phyloP scores from a whole-genome alignment of 2,797 vertebrate species.

The Rhinichthys osculus region DNA sequence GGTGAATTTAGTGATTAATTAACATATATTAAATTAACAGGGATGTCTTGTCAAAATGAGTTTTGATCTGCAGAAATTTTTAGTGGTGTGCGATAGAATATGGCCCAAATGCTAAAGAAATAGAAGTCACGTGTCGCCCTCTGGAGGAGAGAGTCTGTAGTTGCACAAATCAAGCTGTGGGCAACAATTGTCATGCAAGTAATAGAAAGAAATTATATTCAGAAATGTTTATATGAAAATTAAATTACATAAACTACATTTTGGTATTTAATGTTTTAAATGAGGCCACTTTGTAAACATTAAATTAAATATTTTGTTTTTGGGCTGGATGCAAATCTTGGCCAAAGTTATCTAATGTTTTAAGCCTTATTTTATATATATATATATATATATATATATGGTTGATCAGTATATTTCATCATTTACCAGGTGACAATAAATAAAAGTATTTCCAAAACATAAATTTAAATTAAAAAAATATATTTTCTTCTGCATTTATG shows the following conservation, averaged over 20 bases:
- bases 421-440: background rate
- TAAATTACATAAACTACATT: no score
- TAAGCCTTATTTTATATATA: background rate
- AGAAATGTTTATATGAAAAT: background rate
- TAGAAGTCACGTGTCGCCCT: constrained; percentile 62
- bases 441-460: background rate
- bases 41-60: background rate
- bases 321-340: background rate
- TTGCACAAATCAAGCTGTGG: constrained; percentile 1
- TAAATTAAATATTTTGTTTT: background rate
- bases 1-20: background rate
- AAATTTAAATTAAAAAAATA: background rate
- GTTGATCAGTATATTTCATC: background rate
- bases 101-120: background rate
- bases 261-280: constrained; percentile 3
- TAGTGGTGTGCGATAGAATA: background rate
- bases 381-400: no score
- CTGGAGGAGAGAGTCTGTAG: constrained; percentile 64
- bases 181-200: background rate
- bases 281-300: background rate
- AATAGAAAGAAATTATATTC: background rate
- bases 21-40: background rate
- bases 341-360: background rate
- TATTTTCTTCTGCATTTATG: background rate
- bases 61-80: background rate